Percentiles rank a stretch among this genome's conserved stretches.
Conservation (phyloP, 2,113 vertebrate genomes). For the Aptenodytes patagonicus region DNA sequence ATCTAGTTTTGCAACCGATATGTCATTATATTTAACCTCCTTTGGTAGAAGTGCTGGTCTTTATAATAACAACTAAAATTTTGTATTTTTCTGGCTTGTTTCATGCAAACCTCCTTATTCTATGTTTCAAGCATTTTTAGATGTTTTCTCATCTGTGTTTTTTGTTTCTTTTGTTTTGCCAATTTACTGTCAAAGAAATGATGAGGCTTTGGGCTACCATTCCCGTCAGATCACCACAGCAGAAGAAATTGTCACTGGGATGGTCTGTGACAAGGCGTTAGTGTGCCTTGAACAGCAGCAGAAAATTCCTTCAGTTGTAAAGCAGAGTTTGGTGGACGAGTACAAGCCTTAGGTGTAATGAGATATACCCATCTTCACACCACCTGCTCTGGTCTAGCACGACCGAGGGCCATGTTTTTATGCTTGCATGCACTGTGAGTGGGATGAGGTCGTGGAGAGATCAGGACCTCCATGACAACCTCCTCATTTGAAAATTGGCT, state of each 20-base stretch:
- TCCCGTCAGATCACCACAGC: neutral
- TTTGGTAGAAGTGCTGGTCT: neutral
- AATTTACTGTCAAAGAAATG: neutral
- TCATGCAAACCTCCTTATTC: neutral
- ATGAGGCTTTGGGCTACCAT: neutral
- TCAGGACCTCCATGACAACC: neutral
- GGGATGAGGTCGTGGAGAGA: neutral
- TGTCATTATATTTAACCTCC: neutral
- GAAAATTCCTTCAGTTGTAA: neutral
- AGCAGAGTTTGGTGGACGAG: neutral
- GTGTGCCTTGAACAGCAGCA: neutral
- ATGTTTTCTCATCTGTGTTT: neutral
- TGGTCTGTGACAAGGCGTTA: neutral
- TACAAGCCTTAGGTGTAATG: neutral
- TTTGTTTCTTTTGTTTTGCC: neutral
- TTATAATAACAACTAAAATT: neutral
- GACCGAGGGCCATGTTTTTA: neutral
- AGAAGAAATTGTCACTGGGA: neutral
- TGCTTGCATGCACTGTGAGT: neutral
- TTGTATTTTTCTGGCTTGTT: neutral
- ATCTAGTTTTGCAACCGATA: neutral
- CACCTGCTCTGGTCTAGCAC: neutral
- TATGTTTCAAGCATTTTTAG: neutral
- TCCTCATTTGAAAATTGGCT: neutral
- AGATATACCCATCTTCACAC: neutral